These are phyloP conservation scores for Urocyon cinereoargenteus DNA, from an alignment of 2,797 vertebrate genomes.

Conservation along the genomic window DNA sequence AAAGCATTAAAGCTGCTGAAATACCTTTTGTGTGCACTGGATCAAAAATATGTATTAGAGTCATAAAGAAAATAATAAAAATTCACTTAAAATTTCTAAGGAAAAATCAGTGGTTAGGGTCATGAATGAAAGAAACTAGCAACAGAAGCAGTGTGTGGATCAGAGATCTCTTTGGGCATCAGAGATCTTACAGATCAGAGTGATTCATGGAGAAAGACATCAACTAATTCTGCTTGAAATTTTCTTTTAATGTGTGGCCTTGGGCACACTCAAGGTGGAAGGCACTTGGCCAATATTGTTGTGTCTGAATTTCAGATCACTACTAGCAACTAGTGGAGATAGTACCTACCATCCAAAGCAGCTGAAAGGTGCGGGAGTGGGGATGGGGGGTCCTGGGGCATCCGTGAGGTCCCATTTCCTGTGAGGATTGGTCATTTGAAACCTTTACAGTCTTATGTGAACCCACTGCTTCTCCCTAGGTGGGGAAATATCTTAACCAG, in stretches of 20 bases:
- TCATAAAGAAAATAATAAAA: slow-evolving; percentile 39
- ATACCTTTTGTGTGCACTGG: slow-evolving; percentile 18
- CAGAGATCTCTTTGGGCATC: neutral
- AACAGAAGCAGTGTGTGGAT: neutral
- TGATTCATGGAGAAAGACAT: neutral
- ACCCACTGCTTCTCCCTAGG: neutral
- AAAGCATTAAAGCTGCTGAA: slow-evolving; percentile 67
- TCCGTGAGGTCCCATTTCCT: neutral
- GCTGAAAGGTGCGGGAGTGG: neutral
- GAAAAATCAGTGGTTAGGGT: neutral
- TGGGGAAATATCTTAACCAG: neutral
- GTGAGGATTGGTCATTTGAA: neutral
- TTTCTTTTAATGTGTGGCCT: slow-evolving; percentile 22
- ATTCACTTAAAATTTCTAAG: neutral
- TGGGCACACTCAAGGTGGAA: neutral
- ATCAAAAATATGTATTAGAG: slow-evolving; percentile 4
- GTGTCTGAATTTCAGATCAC: neutral
- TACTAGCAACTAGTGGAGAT: slow-evolving; percentile 32
- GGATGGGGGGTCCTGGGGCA: neutral
- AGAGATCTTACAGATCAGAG: neutral
- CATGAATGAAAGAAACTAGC: slow-evolving; percentile 31
- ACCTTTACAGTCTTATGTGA: neutral
- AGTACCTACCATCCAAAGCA: neutral
- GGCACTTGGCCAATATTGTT: neutral
- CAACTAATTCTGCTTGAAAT: neutral